Base-by-base conservation (phyloP, 1,140 invertebrate species). In the Drosophila miranda region DNA sequence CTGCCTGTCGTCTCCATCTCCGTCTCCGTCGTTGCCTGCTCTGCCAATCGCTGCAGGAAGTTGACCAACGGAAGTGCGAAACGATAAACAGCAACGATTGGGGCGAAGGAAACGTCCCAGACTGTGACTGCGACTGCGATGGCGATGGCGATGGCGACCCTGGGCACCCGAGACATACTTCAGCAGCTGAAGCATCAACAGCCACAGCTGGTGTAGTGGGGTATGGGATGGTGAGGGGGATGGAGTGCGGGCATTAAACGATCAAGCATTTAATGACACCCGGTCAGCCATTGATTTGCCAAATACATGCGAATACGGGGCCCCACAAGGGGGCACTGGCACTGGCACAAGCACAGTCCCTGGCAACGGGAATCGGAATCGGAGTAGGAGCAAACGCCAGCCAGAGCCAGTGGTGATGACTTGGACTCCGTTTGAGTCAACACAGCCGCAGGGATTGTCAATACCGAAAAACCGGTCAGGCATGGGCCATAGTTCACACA, bases 261-360 rank as follows among this genome's bases (percentile, higher is more conserved):
- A 78, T 87, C 82, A 87, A 86, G 57, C 82, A 80, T 87, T 87
- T 87, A 87, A 87, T 87, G 82, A 82, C 82, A 87, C 83, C 78
- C 83, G 82, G 83, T 70, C 78, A 82, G 75, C 60, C 82, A 87
- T 87, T 87, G 82, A 87, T 82, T 78, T 78, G 82, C 75, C 82
- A 87, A 87, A 87, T 68, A 80, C 75, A 75, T 80, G 76, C 60
- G 51, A 73, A 30, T 58, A 55, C 62, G 34, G 52, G 59, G 44
- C 50, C 44, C 38, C 51, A 50, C 34, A 57, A 54, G 26, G 57
- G 19, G 44, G 19, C 51, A 30, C 52, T 26, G 26, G 13, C 30
- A 9, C 58, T 26, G 23, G 23, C 23, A 23, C 23, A 3, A 9
- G 9, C 51, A 30, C 51, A 16, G 16, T 13, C 11, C 28, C 6